Percentiles rank a stretch among this genome's conserved stretches.
These are phyloP conservation scores for Nannobrachium achirus DNA, from an alignment of 2,113 vertebrate species.

Conservation along the genomic window DNA sequence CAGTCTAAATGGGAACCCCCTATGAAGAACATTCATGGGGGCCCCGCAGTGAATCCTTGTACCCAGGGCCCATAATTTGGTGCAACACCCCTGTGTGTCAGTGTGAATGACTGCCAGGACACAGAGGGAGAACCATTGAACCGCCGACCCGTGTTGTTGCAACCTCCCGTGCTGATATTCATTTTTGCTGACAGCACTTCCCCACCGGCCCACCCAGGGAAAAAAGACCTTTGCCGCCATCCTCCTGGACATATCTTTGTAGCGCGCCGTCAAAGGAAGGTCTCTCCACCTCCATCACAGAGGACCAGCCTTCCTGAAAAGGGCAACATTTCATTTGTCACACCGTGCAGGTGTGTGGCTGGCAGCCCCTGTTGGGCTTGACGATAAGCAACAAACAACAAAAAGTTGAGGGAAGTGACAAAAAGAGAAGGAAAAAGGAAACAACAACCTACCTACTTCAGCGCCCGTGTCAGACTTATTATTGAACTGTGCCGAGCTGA, in stretches of 20 bases:
- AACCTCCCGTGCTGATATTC: slow-evolving; percentile 61
- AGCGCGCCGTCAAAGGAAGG: slow-evolving; percentile 61
- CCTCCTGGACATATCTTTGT: slow-evolving; percentile 66
- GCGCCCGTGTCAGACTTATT: slow-evolving; percentile 53
- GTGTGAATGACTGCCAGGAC: slow-evolving; percentile 52
- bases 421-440: slow-evolving; percentile 43
- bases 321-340: slow-evolving; percentile 48
- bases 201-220: slow-evolving; percentile 30
- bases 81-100: too few relatives aligned
- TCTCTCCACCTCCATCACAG: slow-evolving; percentile 48
- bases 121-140: slow-evolving; percentile 52
- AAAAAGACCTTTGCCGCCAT: slow-evolving; percentile 57
- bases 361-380: slow-evolving; percentile 8
- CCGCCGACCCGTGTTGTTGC: slow-evolving; percentile 40
- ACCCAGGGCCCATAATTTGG: too few relatives aligned
- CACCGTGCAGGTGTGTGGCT: slow-evolving; percentile 40
- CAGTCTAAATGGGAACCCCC: too few relatives aligned
- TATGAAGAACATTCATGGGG: too few relatives aligned
- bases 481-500: slow-evolving; percentile 68
- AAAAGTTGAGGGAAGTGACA: slow-evolving; percentile 18
- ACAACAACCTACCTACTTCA: slow-evolving; percentile 38
- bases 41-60: too few relatives aligned
- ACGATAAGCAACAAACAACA: slow-evolving; percentile 11
- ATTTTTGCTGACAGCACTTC: slow-evolving; percentile 70
- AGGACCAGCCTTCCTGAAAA: slow-evolving; percentile 46